A percentile compares a stretch with the other conserved stretches of the same genome.
Conservation (phyloP, 1,140 invertebrate species). For the Telenomus remus region DNA sequence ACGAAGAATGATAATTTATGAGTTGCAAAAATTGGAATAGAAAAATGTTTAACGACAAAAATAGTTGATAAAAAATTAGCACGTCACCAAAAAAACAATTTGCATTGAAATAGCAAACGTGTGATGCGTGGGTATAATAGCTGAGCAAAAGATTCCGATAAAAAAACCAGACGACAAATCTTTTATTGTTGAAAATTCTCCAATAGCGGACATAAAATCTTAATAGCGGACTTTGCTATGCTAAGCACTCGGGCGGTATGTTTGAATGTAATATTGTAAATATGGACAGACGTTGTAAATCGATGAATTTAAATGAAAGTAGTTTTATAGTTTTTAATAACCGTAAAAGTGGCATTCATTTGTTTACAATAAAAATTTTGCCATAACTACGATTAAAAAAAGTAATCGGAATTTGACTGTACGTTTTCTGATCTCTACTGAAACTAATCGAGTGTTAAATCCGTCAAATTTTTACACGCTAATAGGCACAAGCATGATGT, state of each 20-base stretch:
- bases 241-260: constrained; percentile 9
- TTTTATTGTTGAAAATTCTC: constrained; percentile 8
- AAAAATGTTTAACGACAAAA: too few species aligned
- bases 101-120: not conserved
- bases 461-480: too few species aligned
- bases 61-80: too few species aligned
- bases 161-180: not conserved
- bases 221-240: constrained; percentile 1
- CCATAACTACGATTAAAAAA: not conserved
- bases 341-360: not conserved
- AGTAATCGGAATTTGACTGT: too few species aligned
- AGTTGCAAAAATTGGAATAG: too few species aligned
- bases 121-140: not conserved
- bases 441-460: too few species aligned
- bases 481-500: too few species aligned
- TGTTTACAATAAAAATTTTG: constrained; percentile 5
- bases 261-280: constrained; percentile 23
- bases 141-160: not conserved
- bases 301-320: constrained; percentile 19
- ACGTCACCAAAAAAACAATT: not conserved
- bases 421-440: too few species aligned
- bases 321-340: constrained; percentile 15
- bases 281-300: constrained; percentile 14
- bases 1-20: too few species aligned
- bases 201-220: constrained; percentile 8